These are phyloP conservation scores for Mormyrus iriodes DNA, from an alignment of 2,113 vertebrate genomes.

Conservation along the genomic window DNA sequence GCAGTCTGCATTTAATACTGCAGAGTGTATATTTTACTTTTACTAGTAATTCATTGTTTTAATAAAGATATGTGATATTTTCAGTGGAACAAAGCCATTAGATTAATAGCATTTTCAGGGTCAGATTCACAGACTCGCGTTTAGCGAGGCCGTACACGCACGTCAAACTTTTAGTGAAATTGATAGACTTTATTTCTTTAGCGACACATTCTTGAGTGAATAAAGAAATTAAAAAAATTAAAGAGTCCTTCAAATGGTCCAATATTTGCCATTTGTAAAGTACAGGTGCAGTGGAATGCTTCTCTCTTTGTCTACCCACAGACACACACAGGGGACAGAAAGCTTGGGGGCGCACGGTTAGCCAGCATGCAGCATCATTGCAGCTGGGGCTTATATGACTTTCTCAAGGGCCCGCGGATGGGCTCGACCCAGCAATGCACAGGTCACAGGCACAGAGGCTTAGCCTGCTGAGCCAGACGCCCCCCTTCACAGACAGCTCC, in stretches of 20 bases:
- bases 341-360: not conserved
- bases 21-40: not conserved
- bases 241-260: not conserved
- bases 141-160: not conserved
- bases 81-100: not conserved
- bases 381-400: not conserved
- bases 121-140: not conserved
- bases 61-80: not conserved
- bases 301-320: not conserved
- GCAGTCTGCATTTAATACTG: not conserved
- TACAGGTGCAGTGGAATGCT: not conserved
- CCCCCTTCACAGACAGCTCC: not conserved
- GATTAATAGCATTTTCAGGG: not conserved
- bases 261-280: not conserved
- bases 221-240: not conserved
- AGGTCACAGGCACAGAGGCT: not conserved
- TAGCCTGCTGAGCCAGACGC: not conserved
- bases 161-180: not conserved
- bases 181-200: not conserved
- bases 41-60: not conserved
- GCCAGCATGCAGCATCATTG: not conserved
- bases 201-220: not conserved
- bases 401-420: not conserved
- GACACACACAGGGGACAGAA: not conserved
- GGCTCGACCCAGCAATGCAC: not conserved